Percentiles rank a stretch among this genome's conserved stretches.
Conservation (phyloP, 2,888 invertebrate species). For the Lysandra bellargus region DNA sequence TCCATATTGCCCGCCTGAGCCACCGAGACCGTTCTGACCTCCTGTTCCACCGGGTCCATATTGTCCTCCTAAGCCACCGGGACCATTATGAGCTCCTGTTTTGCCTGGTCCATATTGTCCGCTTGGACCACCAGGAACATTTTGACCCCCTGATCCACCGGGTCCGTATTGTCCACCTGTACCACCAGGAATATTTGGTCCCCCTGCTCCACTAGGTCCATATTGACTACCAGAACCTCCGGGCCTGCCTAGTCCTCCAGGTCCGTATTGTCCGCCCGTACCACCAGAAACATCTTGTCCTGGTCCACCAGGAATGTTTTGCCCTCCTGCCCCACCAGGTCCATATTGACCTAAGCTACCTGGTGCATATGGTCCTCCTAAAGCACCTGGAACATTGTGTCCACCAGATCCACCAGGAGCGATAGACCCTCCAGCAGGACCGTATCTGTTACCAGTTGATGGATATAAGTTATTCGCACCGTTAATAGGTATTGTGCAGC, state of each 20-base stretch:
- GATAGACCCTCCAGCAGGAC: constrained; percentile 31
- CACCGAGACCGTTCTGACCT: constrained; percentile 7
- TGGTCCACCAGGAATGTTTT: constrained; percentile 33
- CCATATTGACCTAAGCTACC: constrained; percentile 30
- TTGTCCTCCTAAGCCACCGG: not conserved
- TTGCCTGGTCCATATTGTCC: not conserved
- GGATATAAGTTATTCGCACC: constrained; percentile 34
- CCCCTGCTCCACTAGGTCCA: constrained; percentile 32
- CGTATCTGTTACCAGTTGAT: constrained; percentile 31
- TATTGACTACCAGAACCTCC: constrained; percentile 33
- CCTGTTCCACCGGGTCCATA: not conserved
- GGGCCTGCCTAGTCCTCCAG: not conserved
- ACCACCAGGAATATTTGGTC: not conserved
- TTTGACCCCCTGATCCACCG: not conserved
- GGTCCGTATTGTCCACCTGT: not conserved
- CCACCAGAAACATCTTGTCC: constrained; percentile 27
- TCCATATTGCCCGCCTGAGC: constrained; percentile 31
- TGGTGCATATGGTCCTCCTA: not conserved
- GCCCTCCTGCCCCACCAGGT: constrained; percentile 31
- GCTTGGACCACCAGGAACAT: not conserved
- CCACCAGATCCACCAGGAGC: constrained; percentile 30
- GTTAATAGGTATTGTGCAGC: constrained; percentile 42
- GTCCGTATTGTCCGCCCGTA: constrained; percentile 19
- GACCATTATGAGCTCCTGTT: not conserved
- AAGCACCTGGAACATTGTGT: constrained; percentile 25